Conservation (phyloP, 2,113 vertebrate genomes). For the Odontesthes bonariensis region DNA sequence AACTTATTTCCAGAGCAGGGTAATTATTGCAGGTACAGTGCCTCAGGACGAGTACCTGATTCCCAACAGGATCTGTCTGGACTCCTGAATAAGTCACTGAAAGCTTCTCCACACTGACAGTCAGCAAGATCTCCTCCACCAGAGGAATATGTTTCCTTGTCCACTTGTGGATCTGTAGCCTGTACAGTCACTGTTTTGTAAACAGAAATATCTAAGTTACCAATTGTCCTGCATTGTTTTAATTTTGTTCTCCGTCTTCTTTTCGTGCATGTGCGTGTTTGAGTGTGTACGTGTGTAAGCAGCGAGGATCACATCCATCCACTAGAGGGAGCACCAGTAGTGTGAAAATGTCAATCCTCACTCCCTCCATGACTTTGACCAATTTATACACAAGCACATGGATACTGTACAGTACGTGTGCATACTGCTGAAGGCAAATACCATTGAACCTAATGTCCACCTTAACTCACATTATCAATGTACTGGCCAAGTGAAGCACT, state of each 20-base stretch:
- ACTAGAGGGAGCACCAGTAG: slow-evolving; percentile 80
- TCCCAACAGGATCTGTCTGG: slow-evolving; percentile 71
- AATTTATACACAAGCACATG: slow-evolving; percentile 43
- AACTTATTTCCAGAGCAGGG: slow-evolving; percentile 74
- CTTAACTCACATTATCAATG: slow-evolving; percentile 76
- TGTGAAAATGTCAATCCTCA: slow-evolving; percentile 67
- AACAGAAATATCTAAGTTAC: not conserved
- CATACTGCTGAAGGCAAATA: slow-evolving; percentile 66
- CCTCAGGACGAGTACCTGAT: slow-evolving; percentile 70
- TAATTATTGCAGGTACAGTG: slow-evolving; percentile 75
- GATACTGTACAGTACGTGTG: slow-evolving; percentile 51
- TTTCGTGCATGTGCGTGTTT: not conserved
- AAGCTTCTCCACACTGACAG: slow-evolving; percentile 56
- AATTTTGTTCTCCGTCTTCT: slow-evolving; percentile 2
- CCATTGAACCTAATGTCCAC: slow-evolving; percentile 70
- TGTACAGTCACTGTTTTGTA: not conserved
- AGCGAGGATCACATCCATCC: slow-evolving; percentile 53
- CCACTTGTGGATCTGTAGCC: slow-evolving; percentile 9
- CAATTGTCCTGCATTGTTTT: slow-evolving; percentile 19
- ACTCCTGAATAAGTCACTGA: slow-evolving; percentile 56
- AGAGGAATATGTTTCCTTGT: slow-evolving; percentile 16
- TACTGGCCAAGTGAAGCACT: slow-evolving; percentile 64
- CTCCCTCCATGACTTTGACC: slow-evolving; percentile 55
- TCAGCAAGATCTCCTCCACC: slow-evolving; percentile 32
- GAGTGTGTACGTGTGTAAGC: slow-evolving; percentile 17